Evolutionary conservation across 2,797 vertebrate genomes (phyloP).

Genomic region (Channa striata): DNA sequence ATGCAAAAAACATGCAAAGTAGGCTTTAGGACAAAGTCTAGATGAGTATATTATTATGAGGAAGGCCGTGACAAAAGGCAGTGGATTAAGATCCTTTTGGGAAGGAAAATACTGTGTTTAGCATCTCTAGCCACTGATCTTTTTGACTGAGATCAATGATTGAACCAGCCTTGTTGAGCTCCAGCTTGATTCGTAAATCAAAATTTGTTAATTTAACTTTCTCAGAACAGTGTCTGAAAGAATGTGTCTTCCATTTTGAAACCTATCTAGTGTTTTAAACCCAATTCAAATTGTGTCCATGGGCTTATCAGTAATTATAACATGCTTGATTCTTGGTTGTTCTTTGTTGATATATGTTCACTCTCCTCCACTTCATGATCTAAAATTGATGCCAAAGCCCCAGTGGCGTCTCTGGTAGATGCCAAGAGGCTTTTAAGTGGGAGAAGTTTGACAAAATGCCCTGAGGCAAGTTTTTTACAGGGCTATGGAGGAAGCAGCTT

Average conservation of each 20-base stretch:
- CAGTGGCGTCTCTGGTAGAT: constrained; percentile 72
- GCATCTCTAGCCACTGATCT: background rate
- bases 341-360: constrained; percentile 69
- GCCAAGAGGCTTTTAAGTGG: constrained; percentile 80
- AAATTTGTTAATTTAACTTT: too few relatives aligned
- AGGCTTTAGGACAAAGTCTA: too few relatives aligned
- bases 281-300: constrained; percentile 27
- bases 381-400: constrained; percentile 80
- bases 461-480: constrained; percentile 72
- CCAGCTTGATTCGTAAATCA: background rate
- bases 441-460: constrained; percentile 77
- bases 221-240: constrained; percentile 5
- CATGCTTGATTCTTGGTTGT: constrained; percentile 44
- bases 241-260: constrained; percentile 17
- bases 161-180: background rate
- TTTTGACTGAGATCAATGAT: background rate
- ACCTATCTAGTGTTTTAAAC: constrained; percentile 47
- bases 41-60: too few relatives aligned
- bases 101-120: background rate
- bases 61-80: too few relatives aligned
- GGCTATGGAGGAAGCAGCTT: constrained; percentile 53
- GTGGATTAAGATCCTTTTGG: too few relatives aligned
- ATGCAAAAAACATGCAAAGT: too few relatives aligned
- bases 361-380: constrained; percentile 72
- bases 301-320: constrained; percentile 44